Evolutionary conservation across 2,888 invertebrate species (phyloP).

Genomic region (Melanotus villosus): DNA sequence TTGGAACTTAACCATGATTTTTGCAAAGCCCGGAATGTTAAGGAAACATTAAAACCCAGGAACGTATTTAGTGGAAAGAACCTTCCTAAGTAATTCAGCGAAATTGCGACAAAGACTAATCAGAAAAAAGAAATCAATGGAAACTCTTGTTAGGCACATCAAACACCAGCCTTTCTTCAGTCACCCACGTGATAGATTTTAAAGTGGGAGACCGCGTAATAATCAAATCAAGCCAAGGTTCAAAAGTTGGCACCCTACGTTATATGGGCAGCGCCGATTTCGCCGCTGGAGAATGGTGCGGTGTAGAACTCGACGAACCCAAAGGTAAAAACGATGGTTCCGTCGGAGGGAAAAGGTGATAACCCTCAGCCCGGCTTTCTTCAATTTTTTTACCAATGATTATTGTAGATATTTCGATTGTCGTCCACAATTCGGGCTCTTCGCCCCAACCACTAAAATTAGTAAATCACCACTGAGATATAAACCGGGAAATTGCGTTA

Average conservation of each 20-base stretch:
- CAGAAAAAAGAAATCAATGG: too few species aligned
- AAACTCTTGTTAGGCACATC: slow-evolving; percentile 69
- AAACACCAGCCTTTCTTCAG: slow-evolving; percentile 69
- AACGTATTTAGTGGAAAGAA: too few species aligned
- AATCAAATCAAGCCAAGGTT: slow-evolving; percentile 87
- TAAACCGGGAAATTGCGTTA: slow-evolving; percentile 74
- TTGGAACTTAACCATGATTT: too few species aligned
- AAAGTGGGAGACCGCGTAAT: slow-evolving; percentile 93
- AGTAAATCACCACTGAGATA: slow-evolving; percentile 85
- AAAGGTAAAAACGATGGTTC: slow-evolving; percentile 97
- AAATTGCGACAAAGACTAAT: neutral
- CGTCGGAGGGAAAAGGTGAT: slow-evolving; percentile 91
- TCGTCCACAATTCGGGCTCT: slow-evolving; percentile 90
- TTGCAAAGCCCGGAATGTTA: too few species aligned
- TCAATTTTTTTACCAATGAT: neutral
- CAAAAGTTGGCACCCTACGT: slow-evolving; percentile 88
- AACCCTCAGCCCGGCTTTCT: neutral
- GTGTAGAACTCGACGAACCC: slow-evolving; percentile 94
- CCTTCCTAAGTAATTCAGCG: too few species aligned
- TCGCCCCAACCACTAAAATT: slow-evolving; percentile 93
- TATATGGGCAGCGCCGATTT: slow-evolving; percentile 93
- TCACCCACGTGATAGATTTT: slow-evolving; percentile 72
- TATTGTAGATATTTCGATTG: slow-evolving; percentile 92
- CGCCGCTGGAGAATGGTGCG: slow-evolving; percentile 95
- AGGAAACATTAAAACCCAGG: too few species aligned